Conservation (phyloP, 2,797 vertebrate species). For the Myripristis jacobus region DNA sequence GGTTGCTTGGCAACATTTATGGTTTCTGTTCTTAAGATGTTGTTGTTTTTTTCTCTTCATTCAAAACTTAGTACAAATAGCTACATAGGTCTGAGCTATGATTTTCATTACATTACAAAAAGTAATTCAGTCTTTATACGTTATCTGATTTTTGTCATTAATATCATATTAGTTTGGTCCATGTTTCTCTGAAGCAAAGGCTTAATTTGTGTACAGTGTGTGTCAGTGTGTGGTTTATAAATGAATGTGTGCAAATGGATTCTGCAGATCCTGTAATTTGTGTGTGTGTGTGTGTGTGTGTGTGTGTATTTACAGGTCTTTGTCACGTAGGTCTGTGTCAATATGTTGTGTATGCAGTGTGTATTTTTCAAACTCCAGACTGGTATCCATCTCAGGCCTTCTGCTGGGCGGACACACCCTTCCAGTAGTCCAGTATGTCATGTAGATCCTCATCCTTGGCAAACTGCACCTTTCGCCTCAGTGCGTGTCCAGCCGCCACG, state of each 20-base stretch:
- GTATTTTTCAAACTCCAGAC: constrained; percentile 42
- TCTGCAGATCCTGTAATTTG: constrained; percentile 29
- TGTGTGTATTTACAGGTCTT: constrained; percentile 76
- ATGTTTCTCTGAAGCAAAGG: constrained; percentile 71
- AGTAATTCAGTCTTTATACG: constrained; percentile 69
- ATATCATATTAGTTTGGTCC: constrained; percentile 74
- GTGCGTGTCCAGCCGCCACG: constrained; percentile 95
- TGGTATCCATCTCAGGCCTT: constrained; percentile 84
- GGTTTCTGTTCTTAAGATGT: constrained; percentile 56
- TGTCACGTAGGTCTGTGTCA: constrained; percentile 47
- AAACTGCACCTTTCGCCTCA: constrained; percentile 98
- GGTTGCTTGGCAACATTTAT: constrained; percentile 67
- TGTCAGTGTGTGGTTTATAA: constrained; percentile 22
- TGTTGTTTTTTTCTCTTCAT: constrained; percentile 52
- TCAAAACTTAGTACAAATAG: constrained; percentile 81
- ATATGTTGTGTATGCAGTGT: constrained; percentile 42
- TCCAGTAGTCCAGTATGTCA: constrained; percentile 99
- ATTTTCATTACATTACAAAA: constrained; percentile 78
- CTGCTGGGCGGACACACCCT: constrained; percentile 98
- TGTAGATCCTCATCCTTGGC: constrained; percentile 99
- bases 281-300: constrained; percentile 60
- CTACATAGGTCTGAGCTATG: constrained; percentile 80
- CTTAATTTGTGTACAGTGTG: constrained; percentile 68
- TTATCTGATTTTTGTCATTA: constrained; percentile 62
- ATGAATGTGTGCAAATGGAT: constrained; percentile 16